A percentile compares a stretch with the other conserved stretches of the same genome.
Evolutionary conservation across 2,113 vertebrate species (phyloP).

Genomic region (Ctenodactylus gundi): DNA sequence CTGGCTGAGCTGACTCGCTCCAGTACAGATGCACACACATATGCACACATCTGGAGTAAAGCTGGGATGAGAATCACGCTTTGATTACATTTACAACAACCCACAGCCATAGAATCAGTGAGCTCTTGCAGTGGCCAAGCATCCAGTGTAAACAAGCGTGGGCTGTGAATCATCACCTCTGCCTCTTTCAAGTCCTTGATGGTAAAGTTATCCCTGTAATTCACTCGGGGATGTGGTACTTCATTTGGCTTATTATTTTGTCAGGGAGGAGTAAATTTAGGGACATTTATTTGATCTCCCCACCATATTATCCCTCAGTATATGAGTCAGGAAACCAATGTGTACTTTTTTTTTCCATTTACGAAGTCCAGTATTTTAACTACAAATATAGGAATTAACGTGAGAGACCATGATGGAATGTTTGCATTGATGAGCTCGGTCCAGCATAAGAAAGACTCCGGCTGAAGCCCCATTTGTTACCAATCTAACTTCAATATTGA

Average conservation of each 20-base stretch:
- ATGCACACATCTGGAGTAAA: not conserved
- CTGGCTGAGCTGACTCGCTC: not conserved
- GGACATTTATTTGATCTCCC: not conserved
- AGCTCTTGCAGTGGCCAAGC: not conserved
- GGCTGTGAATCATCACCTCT: not conserved
- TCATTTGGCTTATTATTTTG: constrained; percentile 23
- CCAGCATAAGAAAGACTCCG: not conserved
- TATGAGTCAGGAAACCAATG: not conserved
- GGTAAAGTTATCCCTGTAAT: not conserved
- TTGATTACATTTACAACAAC: not conserved
- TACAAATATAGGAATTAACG: not conserved
- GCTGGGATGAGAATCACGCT: not conserved
- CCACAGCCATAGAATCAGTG: not conserved
- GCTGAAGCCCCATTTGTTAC: not conserved
- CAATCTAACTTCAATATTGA: not conserved
- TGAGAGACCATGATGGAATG: not conserved
- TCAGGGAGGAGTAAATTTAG: not conserved
- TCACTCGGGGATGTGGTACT: not conserved
- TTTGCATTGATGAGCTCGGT: not conserved
- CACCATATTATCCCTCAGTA: not conserved
- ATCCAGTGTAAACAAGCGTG: not conserved
- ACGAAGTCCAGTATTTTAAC: not conserved
- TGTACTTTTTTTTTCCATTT: not conserved
- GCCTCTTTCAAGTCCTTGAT: not conserved
- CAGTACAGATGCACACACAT: not conserved